Percentiles rank a stretch among this genome's conserved stretches.
Conservation (phyloP, 2,797 vertebrate species). For the Lepus townsendii region DNA sequence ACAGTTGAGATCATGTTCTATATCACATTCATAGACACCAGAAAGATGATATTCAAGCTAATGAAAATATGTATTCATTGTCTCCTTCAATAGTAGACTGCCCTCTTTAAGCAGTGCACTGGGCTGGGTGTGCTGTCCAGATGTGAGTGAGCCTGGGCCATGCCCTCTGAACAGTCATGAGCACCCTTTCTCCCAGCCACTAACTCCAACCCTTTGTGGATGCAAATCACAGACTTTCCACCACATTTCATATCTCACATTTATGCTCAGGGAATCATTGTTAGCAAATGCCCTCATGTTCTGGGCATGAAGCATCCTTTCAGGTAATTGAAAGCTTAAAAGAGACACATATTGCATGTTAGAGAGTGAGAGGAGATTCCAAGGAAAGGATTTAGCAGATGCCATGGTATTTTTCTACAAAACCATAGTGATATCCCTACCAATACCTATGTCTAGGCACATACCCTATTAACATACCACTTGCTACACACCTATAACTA, state of each 20-base stretch:
- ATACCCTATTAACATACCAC: not conserved
- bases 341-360: not conserved
- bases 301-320: constrained; percentile 39
- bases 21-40: not conserved
- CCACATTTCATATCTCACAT: not conserved
- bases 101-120: not conserved
- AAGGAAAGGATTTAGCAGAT: constrained; percentile 49
- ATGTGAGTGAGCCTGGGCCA: not conserved
- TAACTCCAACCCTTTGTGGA: not conserved
- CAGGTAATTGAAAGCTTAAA: constrained; percentile 7
- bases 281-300: not conserved
- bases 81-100: not conserved
- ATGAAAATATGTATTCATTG: constrained; percentile 20
- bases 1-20: constrained; percentile 33
- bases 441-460: constrained; percentile 34
- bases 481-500: not conserved
- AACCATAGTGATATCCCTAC: not conserved
- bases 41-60: constrained; percentile 11
- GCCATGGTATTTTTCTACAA: not conserved
- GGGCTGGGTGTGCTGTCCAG: not conserved
- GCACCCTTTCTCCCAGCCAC: not conserved
- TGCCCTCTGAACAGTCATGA: not conserved
- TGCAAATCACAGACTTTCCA: not conserved
- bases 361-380: not conserved
- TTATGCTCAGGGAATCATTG: constrained; percentile 20